Base-by-base conservation (phyloP, 1,140 invertebrate genomes). In the Apis dorsata region DNA sequence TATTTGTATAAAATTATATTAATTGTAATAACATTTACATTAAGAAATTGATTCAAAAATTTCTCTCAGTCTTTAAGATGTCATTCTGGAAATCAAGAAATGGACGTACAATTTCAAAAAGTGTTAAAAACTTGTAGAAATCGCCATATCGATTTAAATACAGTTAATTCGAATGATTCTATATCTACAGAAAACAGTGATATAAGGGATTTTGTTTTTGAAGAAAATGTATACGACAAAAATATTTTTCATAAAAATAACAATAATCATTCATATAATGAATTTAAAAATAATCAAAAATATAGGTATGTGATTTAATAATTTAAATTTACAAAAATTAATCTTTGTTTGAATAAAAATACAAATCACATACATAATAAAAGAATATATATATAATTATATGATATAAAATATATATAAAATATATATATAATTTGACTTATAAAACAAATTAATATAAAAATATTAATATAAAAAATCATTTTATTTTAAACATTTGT, bases 1-100 rank as follows among this genome's bases (percentile, higher is more conserved):
- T 2, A 63, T n/a, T 24, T 11, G 63, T 34, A 65, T 28, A 19
- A 65, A 28, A 28, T 19, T 65, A 15, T 10, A 15, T 1, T 44
- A 34, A 10, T 65, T 49, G 1, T 68, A 44, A 68, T 68, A 12
- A 49, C 21, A 49, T 12, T 13, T 8, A 34, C 10, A 60, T 10
- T 1, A n/a, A n/a, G 5, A 21, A 60, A n/a, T n/a, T n/a, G 21
- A 63, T 19, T 17, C 19, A 1, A 51, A 17, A 60, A 63, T 81
- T 49, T 74, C 34, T 88, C 79, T 57, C 57, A 94, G 93, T 86
- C 91, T 70, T 74, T 94, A 21, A 93, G 81, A 89, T 94, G 93
- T 73, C 91, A 90, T 28, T 90, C 90, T 0, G 89, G 88, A 9
- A 91, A 91, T 76, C 90, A 92, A 28, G 90, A 93, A 66, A 68